phyloP scores from a whole-genome alignment of 2,888 invertebrate species.

The Proisotoma minuta region DNA sequence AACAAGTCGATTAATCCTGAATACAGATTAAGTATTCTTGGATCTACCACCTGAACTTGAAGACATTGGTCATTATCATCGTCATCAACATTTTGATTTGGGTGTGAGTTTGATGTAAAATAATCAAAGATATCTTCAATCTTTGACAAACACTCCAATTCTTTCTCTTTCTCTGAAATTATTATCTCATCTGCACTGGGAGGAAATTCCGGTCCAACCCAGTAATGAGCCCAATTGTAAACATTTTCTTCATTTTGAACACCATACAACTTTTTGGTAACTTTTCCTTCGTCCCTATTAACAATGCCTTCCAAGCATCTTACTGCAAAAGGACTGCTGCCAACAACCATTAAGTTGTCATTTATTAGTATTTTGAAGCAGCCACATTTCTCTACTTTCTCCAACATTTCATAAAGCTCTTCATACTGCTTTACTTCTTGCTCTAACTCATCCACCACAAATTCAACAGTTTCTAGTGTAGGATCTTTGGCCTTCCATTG shows the following conservation, averaged over 20 bases:
- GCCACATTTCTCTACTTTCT: neutral
- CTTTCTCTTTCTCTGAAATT: neutral
- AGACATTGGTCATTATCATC: too few relatives aligned
- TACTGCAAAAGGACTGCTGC: neutral
- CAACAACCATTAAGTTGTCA: neutral
- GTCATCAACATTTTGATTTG: neutral
- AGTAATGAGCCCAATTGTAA: neutral
- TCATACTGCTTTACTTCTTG: neutral
- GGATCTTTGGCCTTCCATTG: conserved; percentile 6
- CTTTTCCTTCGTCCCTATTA: too few relatives aligned
- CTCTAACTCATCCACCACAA: neutral
- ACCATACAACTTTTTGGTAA: neutral
- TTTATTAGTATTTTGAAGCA: too few relatives aligned
- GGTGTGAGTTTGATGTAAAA: too few relatives aligned
- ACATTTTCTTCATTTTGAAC: neutral
- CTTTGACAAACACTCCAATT: neutral
- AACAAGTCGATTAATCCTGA: neutral
- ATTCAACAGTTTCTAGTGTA: neutral
- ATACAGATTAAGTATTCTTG: neutral
- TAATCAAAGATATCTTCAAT: neutral
- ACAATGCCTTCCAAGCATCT: neutral
- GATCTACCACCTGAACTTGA: neutral
- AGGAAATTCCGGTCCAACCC: neutral
- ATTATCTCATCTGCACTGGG: neutral
- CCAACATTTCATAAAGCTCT: neutral